These are phyloP conservation scores for Raja brachyura DNA, from an alignment of 2,113 vertebrate genomes.

Conservation along the genomic window DNA sequence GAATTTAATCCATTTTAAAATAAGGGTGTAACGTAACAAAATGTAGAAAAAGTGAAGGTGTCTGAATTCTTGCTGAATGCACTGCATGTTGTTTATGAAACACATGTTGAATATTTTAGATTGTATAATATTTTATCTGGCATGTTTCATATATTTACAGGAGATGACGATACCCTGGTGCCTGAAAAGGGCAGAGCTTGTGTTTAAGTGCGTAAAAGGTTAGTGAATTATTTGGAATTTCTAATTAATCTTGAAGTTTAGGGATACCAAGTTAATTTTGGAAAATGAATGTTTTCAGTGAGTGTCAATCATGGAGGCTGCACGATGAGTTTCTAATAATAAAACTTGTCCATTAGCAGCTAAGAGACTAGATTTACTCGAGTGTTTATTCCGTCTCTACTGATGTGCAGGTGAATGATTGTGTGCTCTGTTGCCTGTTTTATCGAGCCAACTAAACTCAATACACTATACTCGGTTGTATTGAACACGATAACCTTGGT, in stretches of 20 bases:
- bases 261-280: background rate
- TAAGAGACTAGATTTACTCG: background rate
- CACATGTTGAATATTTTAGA: slow-evolving; percentile 30
- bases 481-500: background rate
- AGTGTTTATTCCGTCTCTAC: background rate
- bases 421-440: background rate
- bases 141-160: slow-evolving; percentile 47
- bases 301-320: background rate
- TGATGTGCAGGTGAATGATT: background rate
- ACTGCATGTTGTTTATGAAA: background rate
- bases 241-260: background rate
- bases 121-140: slow-evolving; percentile 16
- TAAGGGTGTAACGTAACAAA: no score
- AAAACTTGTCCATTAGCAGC: background rate
- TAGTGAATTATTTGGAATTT: slow-evolving; percentile 39
- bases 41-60: no score
- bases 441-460: background rate
- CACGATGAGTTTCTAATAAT: background rate
- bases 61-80: no score
- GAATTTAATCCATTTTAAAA: no score
- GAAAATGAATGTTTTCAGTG: background rate
- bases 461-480: background rate
- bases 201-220: slow-evolving; percentile 98
- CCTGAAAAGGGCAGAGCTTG: slow-evolving; percentile 64
- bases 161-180: slow-evolving; percentile 79